A percentile compares a stretch with the other conserved stretches of the same genome.
Conservation (phyloP, 2,888 invertebrate genomes). For the Nomada lathburiana region DNA sequence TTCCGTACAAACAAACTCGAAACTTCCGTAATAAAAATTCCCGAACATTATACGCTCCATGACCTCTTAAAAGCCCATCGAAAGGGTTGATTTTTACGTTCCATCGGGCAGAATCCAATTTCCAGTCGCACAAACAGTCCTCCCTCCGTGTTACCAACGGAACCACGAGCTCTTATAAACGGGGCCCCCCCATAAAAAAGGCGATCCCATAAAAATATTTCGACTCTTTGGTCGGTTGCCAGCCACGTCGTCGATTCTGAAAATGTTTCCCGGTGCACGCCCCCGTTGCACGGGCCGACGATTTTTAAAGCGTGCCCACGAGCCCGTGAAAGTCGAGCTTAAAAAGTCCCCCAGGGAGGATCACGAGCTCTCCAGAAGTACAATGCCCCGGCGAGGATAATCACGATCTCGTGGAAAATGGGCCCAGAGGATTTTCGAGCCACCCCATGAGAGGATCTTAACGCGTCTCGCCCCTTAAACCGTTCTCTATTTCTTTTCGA, state of each 20-base stretch:
- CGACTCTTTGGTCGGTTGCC: slow-evolving; percentile 31
- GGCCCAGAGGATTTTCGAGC: background rate
- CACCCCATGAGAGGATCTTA: slow-evolving; percentile 3
- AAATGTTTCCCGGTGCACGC: slow-evolving; percentile 35
- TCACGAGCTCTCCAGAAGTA: background rate
- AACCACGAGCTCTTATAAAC: slow-evolving; percentile 4
- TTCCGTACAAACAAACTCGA: too few relatives aligned
- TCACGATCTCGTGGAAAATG: slow-evolving; percentile 29
- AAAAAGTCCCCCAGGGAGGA: slow-evolving; percentile 48
- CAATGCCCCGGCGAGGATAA: slow-evolving; percentile 37
- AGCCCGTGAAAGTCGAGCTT: slow-evolving; percentile 64
- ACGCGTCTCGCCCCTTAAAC: slow-evolving; percentile 3
- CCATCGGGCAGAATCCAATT: background rate
- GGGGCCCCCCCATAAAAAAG: slow-evolving; percentile 40
- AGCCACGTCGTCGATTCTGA: background rate
- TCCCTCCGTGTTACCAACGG: background rate
- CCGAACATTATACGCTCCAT: background rate
- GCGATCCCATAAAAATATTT: slow-evolving; percentile 54
- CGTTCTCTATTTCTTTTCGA: background rate
- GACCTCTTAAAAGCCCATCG: background rate
- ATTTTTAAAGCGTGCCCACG: slow-evolving; percentile 58
- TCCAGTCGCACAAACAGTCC: slow-evolving; percentile 10
- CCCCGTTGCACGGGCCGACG: slow-evolving; percentile 38
- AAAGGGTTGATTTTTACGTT: slow-evolving; percentile 14
- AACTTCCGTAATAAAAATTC: background rate